Evolutionary conservation across 2,113 vertebrate genomes (phyloP), one percentile per base, ranked within the genome.

Genomic region (Synodontis membranacea): DNA sequence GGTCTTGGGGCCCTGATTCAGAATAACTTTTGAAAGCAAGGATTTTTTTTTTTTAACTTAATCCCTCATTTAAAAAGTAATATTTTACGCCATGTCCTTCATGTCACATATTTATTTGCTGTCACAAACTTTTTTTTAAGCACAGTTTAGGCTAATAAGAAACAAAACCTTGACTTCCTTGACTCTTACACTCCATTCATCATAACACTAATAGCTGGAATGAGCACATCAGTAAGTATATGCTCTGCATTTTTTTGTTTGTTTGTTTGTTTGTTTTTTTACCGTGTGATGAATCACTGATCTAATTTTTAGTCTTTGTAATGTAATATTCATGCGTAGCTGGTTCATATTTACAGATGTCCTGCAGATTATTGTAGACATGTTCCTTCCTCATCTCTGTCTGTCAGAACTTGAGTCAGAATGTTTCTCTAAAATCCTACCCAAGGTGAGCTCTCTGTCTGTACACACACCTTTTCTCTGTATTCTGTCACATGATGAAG

Each of bases 371-470:
- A 94, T 98, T 80, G 96, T 95, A 68, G 96, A 96, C 86, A 95
- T 95, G 96, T 98, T 99, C 94, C 94, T 99, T 83, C 97, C 98
- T 31, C 97, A 98, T 84, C 94, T 99, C 79, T 92, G 90, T 88
- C 88, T 96, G 19, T 85, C 93, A 89, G 95, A 97, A 44, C 62
- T 99, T 86, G 97, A 99, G 88, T 89, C 93, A 28, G 92, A 91
- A 21, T 97, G 97, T 89, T 97, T 98, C 90, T 96, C 97, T 15
- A 96, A 96, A 93, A 92, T 97, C 58, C 90, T 99, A 68, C 98
- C 98, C 82, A 97, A 98, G 97, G 98, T 99, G 87, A 37, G 64
- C 8, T n/a, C 39, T 48, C 8, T 23, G 48, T 31, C 76, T 79
- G 87, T 66, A 19, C 85, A 64, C 19, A 58, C 80, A 1, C 12